Percentiles rank a stretch among this genome's conserved stretches.
These are phyloP conservation scores for Notarius quadriscutis DNA, from an alignment of 2,113 vertebrate species.

Conservation along the genomic window DNA sequence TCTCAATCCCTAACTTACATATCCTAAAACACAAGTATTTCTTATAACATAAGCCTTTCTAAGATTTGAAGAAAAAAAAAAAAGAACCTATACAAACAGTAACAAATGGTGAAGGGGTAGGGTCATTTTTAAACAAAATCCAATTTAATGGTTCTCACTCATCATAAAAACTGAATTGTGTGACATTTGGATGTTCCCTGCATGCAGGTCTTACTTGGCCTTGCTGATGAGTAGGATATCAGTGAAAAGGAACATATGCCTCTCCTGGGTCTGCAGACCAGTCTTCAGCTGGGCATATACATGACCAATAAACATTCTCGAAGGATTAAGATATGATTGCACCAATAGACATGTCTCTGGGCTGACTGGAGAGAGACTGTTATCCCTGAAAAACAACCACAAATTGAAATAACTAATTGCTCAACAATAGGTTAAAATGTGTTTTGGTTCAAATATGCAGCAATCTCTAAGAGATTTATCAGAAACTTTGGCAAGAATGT, in stretches of 20 bases:
- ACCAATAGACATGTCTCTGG: constrained; percentile 84
- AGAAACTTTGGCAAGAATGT: not conserved
- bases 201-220: constrained; percentile 82
- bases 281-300: constrained; percentile 85
- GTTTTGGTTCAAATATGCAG: not conserved
- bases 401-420: not conserved
- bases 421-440: not conserved
- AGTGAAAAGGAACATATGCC: constrained; percentile 90
- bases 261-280: constrained; percentile 88
- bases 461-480: not conserved
- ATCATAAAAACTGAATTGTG: not conserved
- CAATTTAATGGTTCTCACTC: not conserved
- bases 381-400: constrained; percentile 31
- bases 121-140: not conserved
- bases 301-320: constrained; percentile 79
- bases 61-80: not conserved
- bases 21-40: not conserved
- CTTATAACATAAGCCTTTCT: no score
- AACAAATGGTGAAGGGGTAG: not conserved
- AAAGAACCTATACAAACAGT: not conserved
- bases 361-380: constrained; percentile 80
- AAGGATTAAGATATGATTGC: constrained; percentile 81
- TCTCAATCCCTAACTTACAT: not conserved
- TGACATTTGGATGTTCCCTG: constrained; percentile 61
- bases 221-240: constrained; percentile 90